Base-by-base conservation (phyloP, 2,888 invertebrate genomes). In the Nymphalis c-album region DNA sequence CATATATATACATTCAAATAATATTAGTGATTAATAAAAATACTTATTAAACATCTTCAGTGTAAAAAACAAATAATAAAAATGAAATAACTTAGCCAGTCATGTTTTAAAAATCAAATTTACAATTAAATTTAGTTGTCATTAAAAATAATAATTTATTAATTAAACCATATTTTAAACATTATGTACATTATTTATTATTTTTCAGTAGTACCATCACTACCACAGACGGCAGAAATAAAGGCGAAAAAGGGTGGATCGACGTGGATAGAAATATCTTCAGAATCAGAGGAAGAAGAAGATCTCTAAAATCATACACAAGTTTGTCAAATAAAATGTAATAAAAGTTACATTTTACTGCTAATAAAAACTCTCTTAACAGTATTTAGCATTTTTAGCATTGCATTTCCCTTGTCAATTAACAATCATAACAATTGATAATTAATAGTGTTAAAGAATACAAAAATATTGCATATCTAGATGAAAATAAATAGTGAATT, bases 261-360 rank as follows among this genome's bases (percentile, higher is more conserved):
- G 61, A 77, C 82, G 67, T 92, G 92, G 92, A 88, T 92, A 77
- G 92, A 92, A 77, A 82, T 92, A 73, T 91, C 92, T 71, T 92
- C 92, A 69, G 92, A 87, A 68, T 92, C 92, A 5, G 91, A 88
- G 48, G 91, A 82, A 72, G 81, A 82, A 72, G 81, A 85, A 40
- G 40, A 40, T 31, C 26, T 5, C 63, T 83, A 75, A 85, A 74
- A 70, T 66, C 64, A 76, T 73, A 79, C 68, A 75, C 66, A 77
- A 71, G 72, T 65, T 80, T 80, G 75, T 84, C 79, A 81, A 82
- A 85, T 86, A 86, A 85, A 86, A 87, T 88, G 82, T 87, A 86
- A 88, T 84, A 81, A 84, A 82, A 78, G 68, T 81, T 85, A 85
- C 84, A 85, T 86, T 84, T 82, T 82, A 77, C 78, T 82, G 80